Base-by-base conservation (phyloP, 1,140 invertebrate genomes). In the Ceratina calcarata region DNA sequence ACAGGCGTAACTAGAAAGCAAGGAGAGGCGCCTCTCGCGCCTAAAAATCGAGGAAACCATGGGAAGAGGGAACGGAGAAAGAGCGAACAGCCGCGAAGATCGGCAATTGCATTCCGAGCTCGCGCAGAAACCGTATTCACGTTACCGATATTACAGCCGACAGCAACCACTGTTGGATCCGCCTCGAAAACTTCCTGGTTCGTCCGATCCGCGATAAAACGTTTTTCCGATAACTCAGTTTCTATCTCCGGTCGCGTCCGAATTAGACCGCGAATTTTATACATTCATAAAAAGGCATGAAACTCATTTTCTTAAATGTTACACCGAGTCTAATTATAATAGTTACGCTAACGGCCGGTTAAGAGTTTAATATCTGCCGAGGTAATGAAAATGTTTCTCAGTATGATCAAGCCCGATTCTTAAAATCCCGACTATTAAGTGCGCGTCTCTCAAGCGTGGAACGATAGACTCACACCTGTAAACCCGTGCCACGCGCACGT, bases 101-200 rank as follows among this genome's bases (percentile, higher is more conserved):
- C 45, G 61, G 37, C 51, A 76, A 60, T 76, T 76, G 64, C 62
- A 69, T 82, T 73, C 80, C 37, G 65, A 49, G n/a, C 74, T 82
- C 37, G 78, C 58, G 53, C 68, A 49, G 55, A 62, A 82, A 77
- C 37, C 16, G 65, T 64, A 53, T 78, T 80, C 74, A 55, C 80
- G 60, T 60, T 58, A 58, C 55, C 79, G 67, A 83, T 83, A 68
- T 81, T 75, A 72, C 57, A 13, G 57, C 13, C 55, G 18, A 24
- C 24, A 73, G 49, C 62, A 75, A 57, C 73, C 49, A 66, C 10
- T 20, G n/a, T 24, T 12, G 24, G n/a, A 37, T 55, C 37, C 49
- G 16, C 12, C 22, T 22, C 10, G 51, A 58, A 10, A 82, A 61
- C 82, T 83, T 84, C 74, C 80, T 78, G 74, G 65, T 67, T 67